Evolutionary conservation across 2,888 invertebrate genomes (phyloP), one percentile per base, ranked within the genome.

Genomic region (Morpho helenor): DNA sequence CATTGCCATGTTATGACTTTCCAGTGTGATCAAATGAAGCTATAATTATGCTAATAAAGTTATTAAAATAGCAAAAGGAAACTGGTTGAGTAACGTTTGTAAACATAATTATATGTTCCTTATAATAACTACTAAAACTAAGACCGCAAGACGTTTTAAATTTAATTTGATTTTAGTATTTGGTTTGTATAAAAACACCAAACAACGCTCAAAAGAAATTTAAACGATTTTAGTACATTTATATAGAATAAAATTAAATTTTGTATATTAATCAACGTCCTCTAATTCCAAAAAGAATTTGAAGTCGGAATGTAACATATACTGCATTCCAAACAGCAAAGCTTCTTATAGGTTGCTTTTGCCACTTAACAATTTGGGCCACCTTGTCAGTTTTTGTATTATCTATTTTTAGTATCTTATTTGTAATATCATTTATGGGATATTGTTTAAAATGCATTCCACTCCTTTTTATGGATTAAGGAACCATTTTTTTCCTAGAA

Each of bases 361-460:
- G 61, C 68, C 78, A 80, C 80, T 84, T 78, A 79, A 77, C 0
- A 77, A 73, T 79, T 77, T 75, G 69, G 76, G 73, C 69, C 67
- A 70, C 69, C 74, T 78, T 84, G 86, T 82, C 83, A 71, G 66
- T 74, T 75, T 77, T 71, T 67, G 60, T 67, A 63, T 74, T 70
- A 76, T 77, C 74, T 73, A 31, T 31, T 31, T 31, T 31, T 31
- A 31, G 3, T 31, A 31, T 31, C 31, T 31, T 3, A 31, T 31
- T 31, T 31, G 5, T 5, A 31, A 31, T 31, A 31, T 31, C 31
- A 31, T 79, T 79, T 78, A 77, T 72, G 74, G 71, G 68, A 73
- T 75, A 82, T 84, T 84, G 82, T 87, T 80, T 71, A 80, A 80
- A 80, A 77, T 73, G 73, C 74, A 71, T 77, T 73, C 72, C 75